Base-by-base conservation (phyloP, 1,140 invertebrate species). In the Onthophagus taurus region DNA sequence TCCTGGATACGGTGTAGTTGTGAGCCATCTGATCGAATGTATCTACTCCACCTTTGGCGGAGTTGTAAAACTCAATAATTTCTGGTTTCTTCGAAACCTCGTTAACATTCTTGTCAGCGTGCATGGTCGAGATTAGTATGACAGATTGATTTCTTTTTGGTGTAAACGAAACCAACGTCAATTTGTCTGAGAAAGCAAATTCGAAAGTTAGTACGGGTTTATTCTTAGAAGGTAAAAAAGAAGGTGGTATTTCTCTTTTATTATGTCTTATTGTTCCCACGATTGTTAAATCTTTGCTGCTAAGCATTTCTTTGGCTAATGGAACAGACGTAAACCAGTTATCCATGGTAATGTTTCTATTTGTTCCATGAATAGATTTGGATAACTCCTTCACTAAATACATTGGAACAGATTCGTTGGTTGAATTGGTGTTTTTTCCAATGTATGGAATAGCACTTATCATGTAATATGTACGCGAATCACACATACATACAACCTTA, bases 101-200 rank as follows among this genome's bases (percentile, higher is more conserved):
- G 12, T 31, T 13, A 31, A 31, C 12, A 13, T 11, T n/a, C 12
- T 31, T 31, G 31, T 31, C 9, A 31, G 31, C 7, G 31, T 31
- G 12, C 31, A 31, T 31, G 31, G 12, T 12, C 31, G n/a, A n/a
- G n/a, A n/a, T n/a, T n/a, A 33, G 31, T 33, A 33, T 33, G 31
- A 16, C 31, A 33, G 31, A 33, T n/a, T n/a, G n/a, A n/a, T 33
- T 33, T 39, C 50, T 54, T 46, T 62, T 64, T 34, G 63, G 54
- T 35, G 48, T 57, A 50, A 53, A 64, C 0, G 64, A 68, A 33
- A 67, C 29, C 2, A 66, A 38, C 5, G 56, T 65, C 18, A 55
- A 49, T 20, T 59, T 45, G 2, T 57, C 47, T 44, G 45, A 44
- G 47, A 58, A 69, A 33, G 54, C 52, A 52, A 61, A 60, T 31